Conservation (phyloP, 2,113 vertebrate species). For the Nipponia nippon region DNA sequence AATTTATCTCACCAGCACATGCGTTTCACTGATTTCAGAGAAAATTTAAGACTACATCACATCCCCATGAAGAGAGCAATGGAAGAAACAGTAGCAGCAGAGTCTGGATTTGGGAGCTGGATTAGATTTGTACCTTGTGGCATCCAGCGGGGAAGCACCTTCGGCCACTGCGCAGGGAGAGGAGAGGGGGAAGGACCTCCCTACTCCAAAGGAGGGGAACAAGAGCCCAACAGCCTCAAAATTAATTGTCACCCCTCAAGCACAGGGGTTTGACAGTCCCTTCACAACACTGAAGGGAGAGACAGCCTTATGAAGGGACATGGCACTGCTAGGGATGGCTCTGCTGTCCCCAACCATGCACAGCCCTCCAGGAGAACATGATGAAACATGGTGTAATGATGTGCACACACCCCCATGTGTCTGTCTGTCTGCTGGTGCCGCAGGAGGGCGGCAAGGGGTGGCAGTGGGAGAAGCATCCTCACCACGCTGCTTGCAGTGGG, state of each 20-base stretch:
- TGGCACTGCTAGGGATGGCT: fast-evolving
- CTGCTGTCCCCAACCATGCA: not conserved
- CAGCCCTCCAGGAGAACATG: not conserved
- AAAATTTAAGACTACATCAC: not conserved
- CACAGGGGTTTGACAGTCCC: fast-evolving
- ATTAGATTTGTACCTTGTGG: not conserved
- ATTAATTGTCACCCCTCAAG: fast-evolving
- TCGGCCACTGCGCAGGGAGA: fast-evolving
- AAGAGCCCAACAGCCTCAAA: fast-evolving
- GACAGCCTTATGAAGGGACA: fast-evolving
- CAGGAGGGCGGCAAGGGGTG: not conserved
- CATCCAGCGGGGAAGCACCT: not conserved
- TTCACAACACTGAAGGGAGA: not conserved
- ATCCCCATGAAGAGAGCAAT: fast-evolving
- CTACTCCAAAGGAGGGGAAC: not conserved
- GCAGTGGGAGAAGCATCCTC: not conserved
- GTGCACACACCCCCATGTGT: no score
- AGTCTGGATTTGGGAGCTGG: not conserved
- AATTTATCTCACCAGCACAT: fast-evolving
- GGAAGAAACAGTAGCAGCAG: not conserved
- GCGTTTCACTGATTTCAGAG: fast-evolving
- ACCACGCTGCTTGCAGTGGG: not conserved
- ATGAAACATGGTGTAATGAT: fast-evolving
- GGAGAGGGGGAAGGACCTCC: not conserved
- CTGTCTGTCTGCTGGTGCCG: fast-evolving